phyloP scores from a whole-genome alignment of 2,797 vertebrate species.

The Dipus sagitta region DNA sequence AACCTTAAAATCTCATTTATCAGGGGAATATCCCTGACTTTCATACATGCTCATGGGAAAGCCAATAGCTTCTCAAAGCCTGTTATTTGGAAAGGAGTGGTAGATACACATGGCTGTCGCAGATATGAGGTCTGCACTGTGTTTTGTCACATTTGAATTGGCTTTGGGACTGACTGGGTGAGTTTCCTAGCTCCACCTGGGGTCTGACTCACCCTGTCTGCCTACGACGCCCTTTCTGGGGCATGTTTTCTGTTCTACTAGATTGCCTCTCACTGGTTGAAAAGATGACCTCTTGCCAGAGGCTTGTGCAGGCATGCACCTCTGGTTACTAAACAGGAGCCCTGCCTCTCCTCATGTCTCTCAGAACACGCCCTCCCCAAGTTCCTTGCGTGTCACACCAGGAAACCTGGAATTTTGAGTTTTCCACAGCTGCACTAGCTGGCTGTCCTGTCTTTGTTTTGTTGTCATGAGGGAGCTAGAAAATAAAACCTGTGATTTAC shows the following conservation, averaged over 20 bases:
- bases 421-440: slow-evolving; percentile 43
- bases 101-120: not conserved
- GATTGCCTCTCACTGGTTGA: slow-evolving; percentile 1
- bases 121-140: not conserved
- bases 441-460: slow-evolving; percentile 38
- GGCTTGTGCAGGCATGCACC: not conserved
- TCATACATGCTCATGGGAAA: not conserved
- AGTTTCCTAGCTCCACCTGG: slow-evolving; percentile 33
- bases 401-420: not conserved
- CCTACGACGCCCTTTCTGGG: not conserved
- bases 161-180: not conserved
- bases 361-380: not conserved
- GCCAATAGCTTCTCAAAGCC: not conserved
- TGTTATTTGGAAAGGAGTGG: not conserved
- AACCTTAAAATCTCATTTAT: not conserved
- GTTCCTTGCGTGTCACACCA: not conserved
- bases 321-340: not conserved
- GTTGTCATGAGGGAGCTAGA: not conserved
- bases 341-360: not conserved
- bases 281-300: not conserved
- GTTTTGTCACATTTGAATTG: not conserved
- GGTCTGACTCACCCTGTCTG: slow-evolving; percentile 10
- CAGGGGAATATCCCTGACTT: not conserved
- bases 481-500: slow-evolving; percentile 64
- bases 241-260: slow-evolving; percentile 46